Conservation (phyloP, 2,888 invertebrate species). For the Lasiommata megera region DNA sequence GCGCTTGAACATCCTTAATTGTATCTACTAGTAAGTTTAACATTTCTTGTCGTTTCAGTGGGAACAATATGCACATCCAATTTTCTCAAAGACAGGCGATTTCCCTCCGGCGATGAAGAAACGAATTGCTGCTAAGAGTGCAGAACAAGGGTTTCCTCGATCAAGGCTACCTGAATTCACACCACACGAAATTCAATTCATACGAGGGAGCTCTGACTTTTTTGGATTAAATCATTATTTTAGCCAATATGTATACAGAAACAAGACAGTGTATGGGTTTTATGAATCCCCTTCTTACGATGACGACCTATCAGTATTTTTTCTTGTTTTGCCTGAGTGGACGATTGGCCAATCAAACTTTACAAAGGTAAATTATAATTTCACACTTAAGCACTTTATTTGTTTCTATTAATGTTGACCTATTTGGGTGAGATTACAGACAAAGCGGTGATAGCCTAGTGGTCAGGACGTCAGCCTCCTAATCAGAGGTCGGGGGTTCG, state of each 20-base stretch:
- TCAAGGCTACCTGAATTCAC: conserved; percentile 67
- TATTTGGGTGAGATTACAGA: too few species aligned
- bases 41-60: conserved; percentile 14
- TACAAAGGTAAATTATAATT: conserved; percentile 26
- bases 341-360: conserved; percentile 28
- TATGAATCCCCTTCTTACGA: conserved; percentile 29
- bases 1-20: too few species aligned
- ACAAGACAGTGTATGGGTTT: conserved; percentile 28
- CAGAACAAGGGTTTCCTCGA: conserved; percentile 52
- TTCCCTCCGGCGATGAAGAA: conserved; percentile 60
- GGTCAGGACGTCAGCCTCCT: too few species aligned
- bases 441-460: too few species aligned
- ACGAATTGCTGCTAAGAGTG: conserved; percentile 55
- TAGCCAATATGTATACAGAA: conserved; percentile 43
- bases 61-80: conserved; percentile 25
- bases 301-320: conserved; percentile 35
- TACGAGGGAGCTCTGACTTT: conserved; percentile 45
- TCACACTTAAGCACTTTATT: background rate
- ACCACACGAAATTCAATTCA: conserved; percentile 47
- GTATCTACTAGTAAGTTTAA: too few species aligned
- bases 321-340: conserved; percentile 35
- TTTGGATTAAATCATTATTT: conserved; percentile 84
- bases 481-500: too few species aligned
- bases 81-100: conserved; percentile 49
- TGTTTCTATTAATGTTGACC: too few species aligned